Percentiles rank a stretch among this genome's conserved stretches.
Conservation (phyloP, 2,888 invertebrate species). For the Napeogenes sylphis region DNA sequence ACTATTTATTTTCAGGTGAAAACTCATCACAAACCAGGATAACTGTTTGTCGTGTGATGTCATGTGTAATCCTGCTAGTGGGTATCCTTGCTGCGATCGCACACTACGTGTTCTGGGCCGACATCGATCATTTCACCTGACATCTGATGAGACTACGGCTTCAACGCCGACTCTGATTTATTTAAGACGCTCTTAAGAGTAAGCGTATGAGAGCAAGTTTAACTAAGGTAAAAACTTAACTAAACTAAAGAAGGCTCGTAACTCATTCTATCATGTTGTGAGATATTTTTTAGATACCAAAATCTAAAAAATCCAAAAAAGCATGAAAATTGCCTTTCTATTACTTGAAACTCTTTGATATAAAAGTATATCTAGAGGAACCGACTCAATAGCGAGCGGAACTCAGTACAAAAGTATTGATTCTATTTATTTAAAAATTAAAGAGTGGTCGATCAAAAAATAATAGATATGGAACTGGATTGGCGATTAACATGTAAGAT, state of each 20-base stretch:
- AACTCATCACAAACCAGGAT: constrained; percentile 46
- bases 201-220: background rate
- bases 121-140: constrained; percentile 40
- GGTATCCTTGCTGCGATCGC: constrained; percentile 39
- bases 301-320: no score
- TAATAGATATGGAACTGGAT: background rate
- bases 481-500: background rate
- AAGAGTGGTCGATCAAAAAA: background rate
- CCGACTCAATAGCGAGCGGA: no score
- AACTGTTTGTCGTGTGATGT: constrained; percentile 42
- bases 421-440: background rate
- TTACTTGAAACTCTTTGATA: background rate
- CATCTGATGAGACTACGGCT: constrained; percentile 11
- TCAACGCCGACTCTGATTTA: constrained; percentile 1
- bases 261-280: no score
- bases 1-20: constrained; percentile 52
- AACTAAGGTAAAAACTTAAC: no score
- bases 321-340: no score
- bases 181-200: no score
- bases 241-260: no score
- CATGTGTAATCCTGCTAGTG: constrained; percentile 41
- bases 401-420: no score
- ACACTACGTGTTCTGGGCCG: constrained; percentile 41
- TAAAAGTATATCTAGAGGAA: background rate
- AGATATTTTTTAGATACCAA: no score